Base-by-base conservation (phyloP, 2,113 vertebrate genomes). In the Grammomys surdaster region DNA sequence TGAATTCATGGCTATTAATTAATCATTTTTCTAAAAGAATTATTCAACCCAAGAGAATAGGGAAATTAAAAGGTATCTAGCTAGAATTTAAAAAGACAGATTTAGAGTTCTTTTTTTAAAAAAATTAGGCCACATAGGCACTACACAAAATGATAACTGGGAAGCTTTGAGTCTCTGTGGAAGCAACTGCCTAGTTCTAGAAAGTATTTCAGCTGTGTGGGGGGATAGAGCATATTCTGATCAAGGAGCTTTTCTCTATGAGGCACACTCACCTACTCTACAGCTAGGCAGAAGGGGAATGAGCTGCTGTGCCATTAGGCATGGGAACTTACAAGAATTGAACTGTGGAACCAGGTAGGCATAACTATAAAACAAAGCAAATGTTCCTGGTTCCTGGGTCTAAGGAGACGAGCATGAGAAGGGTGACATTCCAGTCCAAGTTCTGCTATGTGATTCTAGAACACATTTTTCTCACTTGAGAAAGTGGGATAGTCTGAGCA, bases 61-160 rank as follows among this genome's bases (percentile, higher is more conserved):
- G 95, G 75, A 94, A 94, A 91, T 91, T 90, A 96, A 96, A 91
- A 93, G 58, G 33, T 81, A 96, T 92, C 92, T 63, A 26, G 28
- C 1, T 22, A 85, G 84, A 63, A 86, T 85, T 84, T 11, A 63
- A 56, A 89, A 87, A 28, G 65, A 92, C 17, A 19, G 60, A 92
- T 24, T 88, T 24, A 82, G 17, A 69, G 14, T 65, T 90, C 58
- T 24, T 63, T 63, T 22, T 48, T 51, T 51, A 26, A 3, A 9
- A 26, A 63, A 33, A 33, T 36, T 90, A 95, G 51, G 56, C 73
- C 76, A n/a, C 56, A 26, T 1, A 14, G 65, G 20, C 33, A 65
- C 11, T 20, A 0, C 19, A 60, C 4, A 77, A 80, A 33, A 9
- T 72, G 43, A 65, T 54, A 69, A 76, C 0, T 60, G 60, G 14